Evolutionary conservation across 53 echinoderm and acorn worm species (phyloP).

Genomic region (Apostichopus leukothele): DNA sequence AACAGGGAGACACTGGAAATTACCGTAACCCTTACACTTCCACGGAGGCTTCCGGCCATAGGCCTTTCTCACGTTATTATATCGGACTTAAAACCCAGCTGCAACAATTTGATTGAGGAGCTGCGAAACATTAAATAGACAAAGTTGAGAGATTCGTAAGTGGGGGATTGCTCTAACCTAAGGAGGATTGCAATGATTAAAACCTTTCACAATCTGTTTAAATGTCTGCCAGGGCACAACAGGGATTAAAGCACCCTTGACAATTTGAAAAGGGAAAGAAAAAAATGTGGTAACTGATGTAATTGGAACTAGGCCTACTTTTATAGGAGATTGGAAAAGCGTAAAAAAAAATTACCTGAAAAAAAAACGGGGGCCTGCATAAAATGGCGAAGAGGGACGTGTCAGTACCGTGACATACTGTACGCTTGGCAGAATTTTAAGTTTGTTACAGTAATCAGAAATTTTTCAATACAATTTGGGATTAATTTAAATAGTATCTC

Average conservation of each 20-base stretch:
- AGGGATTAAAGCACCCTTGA: background rate
- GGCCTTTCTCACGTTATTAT: background rate
- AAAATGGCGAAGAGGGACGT: no score
- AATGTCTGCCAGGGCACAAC: background rate
- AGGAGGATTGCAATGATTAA: background rate
- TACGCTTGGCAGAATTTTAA: no score
- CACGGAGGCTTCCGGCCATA: background rate
- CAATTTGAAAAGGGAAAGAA: background rate
- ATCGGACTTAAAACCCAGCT: background rate
- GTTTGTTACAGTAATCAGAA: no score
- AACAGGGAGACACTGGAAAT: no score
- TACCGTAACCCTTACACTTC: no score
- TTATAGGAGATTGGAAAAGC: background rate
- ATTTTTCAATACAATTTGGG: no score
- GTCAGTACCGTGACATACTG: no score
- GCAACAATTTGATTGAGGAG: background rate
- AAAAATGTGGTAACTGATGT: background rate
- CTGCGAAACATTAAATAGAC: background rate
- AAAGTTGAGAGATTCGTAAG: background rate
- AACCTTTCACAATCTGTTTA: background rate
- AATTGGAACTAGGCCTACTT: background rate
- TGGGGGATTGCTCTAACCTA: background rate
- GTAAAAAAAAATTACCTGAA: background rate
- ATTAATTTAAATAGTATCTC: no score
- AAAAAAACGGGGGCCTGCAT: no score